Percentiles rank a stretch among this genome's conserved stretches.
Evolutionary conservation across 2,888 invertebrate genomes (phyloP).

Genomic region (Ischnura elegans): DNA sequence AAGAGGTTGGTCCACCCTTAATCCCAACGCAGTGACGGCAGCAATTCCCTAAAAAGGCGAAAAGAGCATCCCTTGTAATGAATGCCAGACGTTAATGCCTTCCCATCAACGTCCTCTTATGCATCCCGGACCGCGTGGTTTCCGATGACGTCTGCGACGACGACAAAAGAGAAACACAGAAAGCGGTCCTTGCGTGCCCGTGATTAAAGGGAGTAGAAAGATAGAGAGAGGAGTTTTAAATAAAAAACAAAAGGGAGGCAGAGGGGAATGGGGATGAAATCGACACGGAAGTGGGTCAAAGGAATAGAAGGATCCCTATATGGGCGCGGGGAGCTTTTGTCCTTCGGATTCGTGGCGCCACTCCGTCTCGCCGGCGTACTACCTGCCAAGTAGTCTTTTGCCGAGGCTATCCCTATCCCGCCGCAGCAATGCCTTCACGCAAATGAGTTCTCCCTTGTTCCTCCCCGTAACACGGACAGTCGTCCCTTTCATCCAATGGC

Average conservation of each 20-base stretch:
- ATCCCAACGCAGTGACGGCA: not conserved
- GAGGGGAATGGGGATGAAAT: too few species aligned
- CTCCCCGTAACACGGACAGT: not conserved
- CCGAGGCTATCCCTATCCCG: not conserved
- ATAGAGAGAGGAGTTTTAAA: too few species aligned
- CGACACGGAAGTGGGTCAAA: slow-evolving; percentile 27
- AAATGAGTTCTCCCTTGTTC: not conserved
- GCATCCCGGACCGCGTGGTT: not conserved
- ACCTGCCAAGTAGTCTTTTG: not conserved
- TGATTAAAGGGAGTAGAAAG: not conserved
- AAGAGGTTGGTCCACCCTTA: not conserved
- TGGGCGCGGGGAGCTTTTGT: not conserved
- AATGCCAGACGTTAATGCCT: not conserved
- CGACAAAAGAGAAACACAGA: not conserved
- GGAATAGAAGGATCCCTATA: not conserved
- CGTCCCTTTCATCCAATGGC: not conserved
- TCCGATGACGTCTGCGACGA: not conserved
- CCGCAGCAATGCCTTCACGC: not conserved
- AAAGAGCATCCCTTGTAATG: not conserved
- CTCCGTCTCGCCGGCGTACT: not conserved
- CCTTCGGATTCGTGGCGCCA: not conserved
- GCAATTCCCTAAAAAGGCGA: not conserved
- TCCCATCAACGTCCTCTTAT: not conserved
- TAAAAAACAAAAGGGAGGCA: too few species aligned
- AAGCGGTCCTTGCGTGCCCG: not conserved